phyloP scores from a whole-genome alignment of 2,888 invertebrate genomes.

The Rotaria sp. region DNA sequence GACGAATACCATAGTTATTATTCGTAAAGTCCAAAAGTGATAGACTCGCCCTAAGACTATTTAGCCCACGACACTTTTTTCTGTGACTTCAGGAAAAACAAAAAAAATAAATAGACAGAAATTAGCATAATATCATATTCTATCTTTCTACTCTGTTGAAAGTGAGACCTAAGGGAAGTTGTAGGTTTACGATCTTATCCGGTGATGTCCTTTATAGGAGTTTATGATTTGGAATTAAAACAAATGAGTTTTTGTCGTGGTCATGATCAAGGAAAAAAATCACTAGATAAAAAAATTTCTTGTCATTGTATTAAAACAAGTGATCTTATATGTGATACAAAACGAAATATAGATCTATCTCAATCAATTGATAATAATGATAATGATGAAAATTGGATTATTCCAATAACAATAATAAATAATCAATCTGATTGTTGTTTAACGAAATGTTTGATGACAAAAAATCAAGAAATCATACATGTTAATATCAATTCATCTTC shows the following conservation, averaged over 20 bases:
- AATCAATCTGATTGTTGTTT: background rate
- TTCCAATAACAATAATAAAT: background rate
- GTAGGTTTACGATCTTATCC: too few relatives aligned
- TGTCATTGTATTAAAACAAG: constrained; percentile 5
- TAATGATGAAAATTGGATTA: background rate
- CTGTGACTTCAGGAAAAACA: too few relatives aligned
- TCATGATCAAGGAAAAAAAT: background rate
- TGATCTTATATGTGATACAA: background rate
- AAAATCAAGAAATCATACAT: background rate
- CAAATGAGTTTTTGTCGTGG: constrained; percentile 23
- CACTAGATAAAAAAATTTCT: background rate
- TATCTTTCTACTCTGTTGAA: too few relatives aligned
- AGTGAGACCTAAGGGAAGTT: too few relatives aligned
- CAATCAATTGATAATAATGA: background rate
- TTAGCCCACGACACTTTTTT: too few relatives aligned
- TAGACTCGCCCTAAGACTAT: too few relatives aligned
- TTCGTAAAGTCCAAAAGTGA: too few relatives aligned
- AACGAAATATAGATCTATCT: background rate
- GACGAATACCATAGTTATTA: too few relatives aligned
- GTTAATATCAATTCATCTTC: background rate
- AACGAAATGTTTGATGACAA: background rate
- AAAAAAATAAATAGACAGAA: too few relatives aligned
- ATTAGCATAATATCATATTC: too few relatives aligned
- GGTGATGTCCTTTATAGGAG: too few relatives aligned
- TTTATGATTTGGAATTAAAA: constrained; percentile 9